These are phyloP conservation scores for Peromyscus eremicus DNA, from an alignment of 2,797 vertebrate species.

Conservation along the genomic window DNA sequence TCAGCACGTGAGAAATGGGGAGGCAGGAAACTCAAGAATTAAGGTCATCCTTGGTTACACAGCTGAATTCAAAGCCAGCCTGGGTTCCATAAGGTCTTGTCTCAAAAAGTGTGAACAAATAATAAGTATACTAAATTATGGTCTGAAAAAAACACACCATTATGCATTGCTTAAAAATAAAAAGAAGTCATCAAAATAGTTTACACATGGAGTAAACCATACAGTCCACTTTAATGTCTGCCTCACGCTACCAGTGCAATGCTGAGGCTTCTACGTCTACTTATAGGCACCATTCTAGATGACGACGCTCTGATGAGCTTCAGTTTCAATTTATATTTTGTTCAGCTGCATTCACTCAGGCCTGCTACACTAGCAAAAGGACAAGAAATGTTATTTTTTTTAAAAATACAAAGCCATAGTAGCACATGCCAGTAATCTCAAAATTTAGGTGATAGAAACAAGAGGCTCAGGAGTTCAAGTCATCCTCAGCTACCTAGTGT, in stretches of 20 bases:
- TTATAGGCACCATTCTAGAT: constrained; percentile 23
- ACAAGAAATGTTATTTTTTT: background rate
- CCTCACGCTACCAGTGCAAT: background rate
- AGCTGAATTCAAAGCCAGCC: background rate
- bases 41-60: background rate
- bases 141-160: background rate
- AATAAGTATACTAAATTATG: background rate
- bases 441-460: background rate
- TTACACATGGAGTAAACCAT: background rate
- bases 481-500: background rate
- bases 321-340: constrained; percentile 46
- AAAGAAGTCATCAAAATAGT: background rate
- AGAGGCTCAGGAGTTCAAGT: background rate
- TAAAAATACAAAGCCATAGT: background rate
- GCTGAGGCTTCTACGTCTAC: background rate
- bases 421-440: background rate
- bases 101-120: background rate
- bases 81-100: background rate
- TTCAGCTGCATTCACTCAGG: constrained; percentile 18
- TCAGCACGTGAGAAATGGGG: background rate
- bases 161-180: background rate
- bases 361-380: constrained; percentile 29
- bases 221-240: constrained; percentile 8
- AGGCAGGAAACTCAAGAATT: background rate
- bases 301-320: constrained; percentile 27